Base-by-base conservation (phyloP, 2,888 invertebrate genomes). In the Harpalus rufipes region DNA sequence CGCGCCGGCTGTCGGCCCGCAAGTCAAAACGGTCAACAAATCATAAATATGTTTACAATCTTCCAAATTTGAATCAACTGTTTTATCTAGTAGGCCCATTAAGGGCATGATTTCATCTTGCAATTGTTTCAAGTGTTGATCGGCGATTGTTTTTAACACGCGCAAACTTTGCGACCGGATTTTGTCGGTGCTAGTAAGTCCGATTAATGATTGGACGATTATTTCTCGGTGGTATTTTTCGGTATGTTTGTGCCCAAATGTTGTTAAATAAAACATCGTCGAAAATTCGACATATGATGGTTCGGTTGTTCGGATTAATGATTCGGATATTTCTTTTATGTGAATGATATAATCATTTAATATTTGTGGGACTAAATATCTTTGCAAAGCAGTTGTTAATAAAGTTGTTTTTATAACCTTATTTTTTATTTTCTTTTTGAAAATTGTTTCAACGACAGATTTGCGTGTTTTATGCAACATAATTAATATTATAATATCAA, bases 11-110 rank as follows among this genome's bases (percentile, higher is more conserved):
- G 90, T 90, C 87, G 89, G 89, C n/a, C 91, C 92, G 91, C 90
- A 97, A 32, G 96, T 96, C 61, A 97, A 92, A 16, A 93, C 93
- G 89, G 96, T 96, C 3, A 98, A 90, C 87, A 97, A 92, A 89
- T 96, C 95, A 93, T 96, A 96, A 10, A 96, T 93, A 78, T 94
- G 93, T 81, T 95, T 94, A 18, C 96, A 94, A 92, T 97, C 96
- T 85, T 92, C 92, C 58, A 97, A 90, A 25, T 94, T 92, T 90
- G 97, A 93, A 85, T 94, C 94, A 89, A 96, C 95, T 81, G 96
- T 91, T 90, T 95, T 95, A 89, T 97, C 96, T 14, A 97, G 90
- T 51, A 96, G 90, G 61, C 94, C 93, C 90, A 95, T 91, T 89
- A 95, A 91, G 88, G 94, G 92, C 32, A 93, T 89, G 86, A 93